Conservation (phyloP, 2,888 invertebrate species). For the Schizaphis graminum region DNA sequence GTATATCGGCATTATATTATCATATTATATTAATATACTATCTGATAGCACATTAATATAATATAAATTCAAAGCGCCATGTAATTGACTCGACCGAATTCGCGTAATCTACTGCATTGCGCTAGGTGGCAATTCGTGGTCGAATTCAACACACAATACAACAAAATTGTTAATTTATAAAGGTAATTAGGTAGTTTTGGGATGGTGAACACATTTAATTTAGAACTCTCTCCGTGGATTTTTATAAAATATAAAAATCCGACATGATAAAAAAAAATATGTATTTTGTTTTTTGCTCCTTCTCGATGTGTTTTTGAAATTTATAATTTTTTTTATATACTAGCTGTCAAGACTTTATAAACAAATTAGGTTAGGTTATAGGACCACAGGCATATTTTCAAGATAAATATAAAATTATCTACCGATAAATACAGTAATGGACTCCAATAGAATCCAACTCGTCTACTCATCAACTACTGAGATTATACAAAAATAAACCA, state of each 20-base stretch:
- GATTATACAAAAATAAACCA: not conserved
- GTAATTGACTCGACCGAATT: constrained; percentile 38
- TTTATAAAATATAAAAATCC: not conserved
- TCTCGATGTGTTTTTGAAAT: not conserved
- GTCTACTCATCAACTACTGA: not conserved
- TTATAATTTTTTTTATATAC: not conserved
- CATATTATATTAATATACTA: not conserved
- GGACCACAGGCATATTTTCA: not conserved
- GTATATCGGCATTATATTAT: not conserved
- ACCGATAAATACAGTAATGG: not conserved
- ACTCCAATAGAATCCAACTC: not conserved
- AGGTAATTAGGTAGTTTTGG: constrained; percentile 26
- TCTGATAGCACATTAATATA: not conserved
- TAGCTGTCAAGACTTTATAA: not conserved
- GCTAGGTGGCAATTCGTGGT: constrained; percentile 7
- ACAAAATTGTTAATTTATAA: constrained; percentile 19
- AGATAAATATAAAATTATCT: not conserved
- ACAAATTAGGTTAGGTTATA: not conserved
- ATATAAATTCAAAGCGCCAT: constrained; percentile 10
- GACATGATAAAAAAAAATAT: not conserved
- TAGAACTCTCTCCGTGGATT: not conserved
- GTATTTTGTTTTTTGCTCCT: not conserved
- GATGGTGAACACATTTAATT: constrained; percentile 21
- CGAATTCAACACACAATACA: not conserved
- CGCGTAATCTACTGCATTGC: constrained; percentile 55